A percentile compares a stretch with the other conserved stretches of the same genome.
phyloP scores from a whole-genome alignment of 2,797 vertebrate species.

The Micropoecilia bifurca region DNA sequence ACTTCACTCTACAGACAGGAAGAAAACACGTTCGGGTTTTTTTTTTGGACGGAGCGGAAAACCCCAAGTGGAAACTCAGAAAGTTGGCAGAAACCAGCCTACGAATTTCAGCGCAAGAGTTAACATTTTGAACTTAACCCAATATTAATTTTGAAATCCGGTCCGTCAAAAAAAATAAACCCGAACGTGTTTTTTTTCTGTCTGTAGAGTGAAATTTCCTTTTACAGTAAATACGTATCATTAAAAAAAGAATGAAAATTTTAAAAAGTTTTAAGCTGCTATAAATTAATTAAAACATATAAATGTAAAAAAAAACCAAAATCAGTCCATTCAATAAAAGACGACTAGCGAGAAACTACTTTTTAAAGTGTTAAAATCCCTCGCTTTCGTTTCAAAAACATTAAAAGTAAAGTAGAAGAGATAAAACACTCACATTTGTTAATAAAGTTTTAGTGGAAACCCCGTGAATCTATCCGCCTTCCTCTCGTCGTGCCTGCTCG shows the following conservation, averaged over 20 bases:
- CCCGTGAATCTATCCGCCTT: background rate
- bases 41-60: slow-evolving; percentile 61
- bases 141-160: background rate
- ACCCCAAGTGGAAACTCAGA: slow-evolving; percentile 56
- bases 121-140: background rate
- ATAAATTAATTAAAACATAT: background rate
- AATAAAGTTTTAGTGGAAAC: background rate
- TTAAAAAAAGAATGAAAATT: too few relatives aligned
- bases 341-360: background rate
- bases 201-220: too few relatives aligned
- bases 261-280: background rate
- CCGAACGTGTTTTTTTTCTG: too few relatives aligned
- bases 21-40: slow-evolving; percentile 37
- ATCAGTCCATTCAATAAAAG: background rate
- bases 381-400: background rate
- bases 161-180: too few relatives aligned
- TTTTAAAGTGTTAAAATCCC: too few relatives aligned
- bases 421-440: slow-evolving; percentile 44
- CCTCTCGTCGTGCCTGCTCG: slow-evolving; percentile 2
- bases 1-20: slow-evolving; percentile 30
- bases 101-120: background rate
- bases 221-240: too few relatives aligned
- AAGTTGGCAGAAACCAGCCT: slow-evolving; percentile 13
- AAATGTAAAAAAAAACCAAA: too few relatives aligned
- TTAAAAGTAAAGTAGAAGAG: background rate